Evolutionary conservation across 2,113 vertebrate species (phyloP), one percentile per base, ranked within the genome.

Genomic region (Plecotus auritus): DNA sequence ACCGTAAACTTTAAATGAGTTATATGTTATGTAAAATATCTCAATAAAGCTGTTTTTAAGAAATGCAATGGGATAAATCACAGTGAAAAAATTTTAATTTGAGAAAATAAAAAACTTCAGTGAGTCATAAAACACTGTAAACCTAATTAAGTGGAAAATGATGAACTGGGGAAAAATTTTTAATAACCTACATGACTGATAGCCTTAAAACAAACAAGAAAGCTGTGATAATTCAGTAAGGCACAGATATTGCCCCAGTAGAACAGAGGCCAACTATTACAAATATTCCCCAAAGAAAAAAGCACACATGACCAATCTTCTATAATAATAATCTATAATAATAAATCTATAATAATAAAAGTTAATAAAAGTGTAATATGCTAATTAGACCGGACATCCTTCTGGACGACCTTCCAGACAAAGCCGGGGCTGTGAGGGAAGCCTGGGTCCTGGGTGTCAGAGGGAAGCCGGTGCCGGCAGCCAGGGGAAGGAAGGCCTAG

Each of bases 71-170:
- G 73, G 51, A 73, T 90, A 94, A 95, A 85, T 85, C 70, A 96
- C 72, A 93, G 88, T 54, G 73, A 40, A 85, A 96, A 97, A 93
- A 85, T 40, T 84, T 47, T 97, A 83, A 92, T 83, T 32, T 69
- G 56, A 94, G 42, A 83, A 88, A 92, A 97, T 91, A 69, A 94
- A 85, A 95, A 93, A 88, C 23, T 85, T 92, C 40, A 66, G 28
- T 84, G n/a, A 64, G 74, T 73, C 69, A 86, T 96, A 93, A 92
- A 94, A 91, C 32, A 93, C 18, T 49, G 45, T 82, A 96, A 89
- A 96, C 30, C 42, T 90, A 96, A 97, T 96, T 95, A 97, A 77
- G 40, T 35, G 20, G 64, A 95, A 96, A 97, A 93, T 28, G 35
- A 90, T 37, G 20, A 94, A 87, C 45, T 61, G 56, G 69, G 32